Percentiles rank a stretch among this genome's conserved stretches.
Conservation (phyloP, 2,888 invertebrate genomes). For the Charanyca ferruginea region DNA sequence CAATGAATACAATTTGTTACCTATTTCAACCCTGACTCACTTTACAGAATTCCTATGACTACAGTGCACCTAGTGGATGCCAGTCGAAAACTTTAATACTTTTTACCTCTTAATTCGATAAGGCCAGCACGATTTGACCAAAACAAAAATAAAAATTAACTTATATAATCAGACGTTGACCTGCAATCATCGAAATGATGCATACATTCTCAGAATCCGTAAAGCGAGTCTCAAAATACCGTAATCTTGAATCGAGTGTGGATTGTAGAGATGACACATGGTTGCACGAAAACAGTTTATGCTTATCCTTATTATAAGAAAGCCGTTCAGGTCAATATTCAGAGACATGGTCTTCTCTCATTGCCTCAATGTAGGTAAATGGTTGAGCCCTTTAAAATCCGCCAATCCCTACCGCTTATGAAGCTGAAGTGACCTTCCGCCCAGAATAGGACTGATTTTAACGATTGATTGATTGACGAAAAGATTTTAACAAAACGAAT, state of each 20-base stretch:
- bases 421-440: too few species aligned
- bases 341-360: too few species aligned
- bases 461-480: too few species aligned
- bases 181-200: slow-evolving; percentile 2
- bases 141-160: background rate
- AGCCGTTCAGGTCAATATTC: background rate
- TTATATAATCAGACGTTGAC: slow-evolving; percentile 30
- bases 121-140: background rate
- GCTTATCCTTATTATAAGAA: background rate
- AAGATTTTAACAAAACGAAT: too few species aligned
- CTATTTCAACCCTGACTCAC: too few species aligned
- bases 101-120: too few species aligned
- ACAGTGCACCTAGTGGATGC: too few species aligned
- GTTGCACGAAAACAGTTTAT: background rate
- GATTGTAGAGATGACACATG: slow-evolving; percentile 3
- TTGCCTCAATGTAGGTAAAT: background rate
- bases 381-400: background rate
- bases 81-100: too few species aligned
- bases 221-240: slow-evolving; percentile 3
- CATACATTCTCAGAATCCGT: slow-evolving; percentile 16
- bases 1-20: too few species aligned
- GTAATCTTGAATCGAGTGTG: slow-evolving; percentile 3
- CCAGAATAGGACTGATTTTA: background rate
- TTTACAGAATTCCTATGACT: too few species aligned
- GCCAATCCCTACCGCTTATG: too few species aligned